Evolutionary conservation across 2,797 vertebrate species (phyloP), one percentile per base, ranked within the genome.

Genomic region (Sciurus vulgaris): DNA sequence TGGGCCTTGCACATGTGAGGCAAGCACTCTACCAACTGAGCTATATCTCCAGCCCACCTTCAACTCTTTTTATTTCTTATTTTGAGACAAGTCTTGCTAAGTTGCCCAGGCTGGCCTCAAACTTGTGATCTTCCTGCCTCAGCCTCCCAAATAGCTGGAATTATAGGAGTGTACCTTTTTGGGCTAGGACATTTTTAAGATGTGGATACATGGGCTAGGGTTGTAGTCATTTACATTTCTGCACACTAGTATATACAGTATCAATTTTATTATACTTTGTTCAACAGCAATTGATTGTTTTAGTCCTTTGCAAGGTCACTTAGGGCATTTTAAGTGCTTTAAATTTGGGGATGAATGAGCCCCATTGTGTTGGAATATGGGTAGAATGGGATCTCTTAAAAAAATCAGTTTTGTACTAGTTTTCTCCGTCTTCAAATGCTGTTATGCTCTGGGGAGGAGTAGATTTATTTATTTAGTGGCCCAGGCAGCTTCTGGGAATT

Each of bases 251-350:
- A 14, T 74, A 83, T 56, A 11, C 22, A n/a, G 5, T 61, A 83
- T 76, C 22, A 70, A 49, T 51, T 92, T 95, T 73, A 51, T n/a
- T 33, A 70, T 3, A 22, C 20, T 82, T 92, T 79, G 44, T 8
- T 87, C 69, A 59, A 49, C 8, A 97, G 82, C 33, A 93, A 20
- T 24, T 76, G 61, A 63, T 95, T 65, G 78, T 72, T 38, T 88
- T 20, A 76, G 65, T 79, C 59, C n/a, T 95, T 87, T 88, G 59
- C 74, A 91, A 84, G 15, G 18, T 82, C 78, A 90, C 13, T 83
- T 87, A 47, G 18, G 86, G 26, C 22, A 72, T 91, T 92, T 74
- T 86, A 93, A 95, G 47, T 76, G 38, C 8, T 49, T 10, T 28
- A 47, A 82, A 83, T n/a, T 8, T 47, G 28, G 14, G 35, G 28